Evolutionary conservation across 2,888 invertebrate species (phyloP), one percentile per base, ranked within the genome.

Genomic region (Oligia latruncula): DNA sequence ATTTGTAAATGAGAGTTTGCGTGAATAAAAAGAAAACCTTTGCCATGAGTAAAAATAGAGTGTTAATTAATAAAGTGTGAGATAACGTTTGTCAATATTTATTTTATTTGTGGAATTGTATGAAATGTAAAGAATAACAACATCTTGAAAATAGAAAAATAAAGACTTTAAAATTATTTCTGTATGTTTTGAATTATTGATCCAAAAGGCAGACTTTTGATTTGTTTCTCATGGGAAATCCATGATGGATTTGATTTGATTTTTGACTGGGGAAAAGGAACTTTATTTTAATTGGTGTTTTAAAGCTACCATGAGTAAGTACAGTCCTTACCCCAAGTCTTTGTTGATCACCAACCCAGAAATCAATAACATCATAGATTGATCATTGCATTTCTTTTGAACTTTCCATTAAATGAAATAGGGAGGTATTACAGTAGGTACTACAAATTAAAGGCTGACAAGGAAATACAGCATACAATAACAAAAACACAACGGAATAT

Each of bases 41-140:
- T 77, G 60, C 58, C 77, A 64, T 65, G 79, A 80, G 40, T 81
- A 73, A 83, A 80, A 81, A 81, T 81, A 82, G 78, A 76, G 46
- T 75, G 67, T 82, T 74, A 84, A 79, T 66, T 67, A 89, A 52
- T 74, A 74, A 81, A 80, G 82, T 82, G 83, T 88, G 88, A 73
- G 76, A 71, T 77, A 80, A 82, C 60, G 77, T 66, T 55, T 77
- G 78, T 87, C 80, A 80, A 83, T 82, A 77, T 80, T 83, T 76
- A 43, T 87, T 84, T 86, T 85, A 89, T 90, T 92, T 91, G 90
- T 92, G 90, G 89, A 91, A 91, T 91, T 92, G 91, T 93, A 92
- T 91, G 90, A 90, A 91, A 84, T 93, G 91, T 93, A 92, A 93
- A 92, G 58, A 86, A 90, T 91, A 91, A 91, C 90, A 93, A 91